phyloP scores from a whole-genome alignment of 1,140 invertebrate genomes.

The Brachionus rubens region DNA sequence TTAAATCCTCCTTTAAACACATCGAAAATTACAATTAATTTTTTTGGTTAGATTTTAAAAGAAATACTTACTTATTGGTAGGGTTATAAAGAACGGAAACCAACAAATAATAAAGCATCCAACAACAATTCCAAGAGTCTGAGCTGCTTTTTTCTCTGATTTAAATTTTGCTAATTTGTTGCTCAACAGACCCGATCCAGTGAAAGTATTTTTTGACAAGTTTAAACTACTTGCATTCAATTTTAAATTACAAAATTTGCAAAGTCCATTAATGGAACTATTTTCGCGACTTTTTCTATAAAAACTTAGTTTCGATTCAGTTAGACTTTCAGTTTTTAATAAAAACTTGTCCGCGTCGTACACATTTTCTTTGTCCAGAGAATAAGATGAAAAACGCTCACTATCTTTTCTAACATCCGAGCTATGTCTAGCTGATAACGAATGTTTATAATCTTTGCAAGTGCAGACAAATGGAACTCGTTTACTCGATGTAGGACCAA shows the following conservation, averaged over 20 bases:
- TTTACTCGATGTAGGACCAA: not conserved
- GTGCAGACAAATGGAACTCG: not conserved
- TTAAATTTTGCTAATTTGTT: constrained; percentile 42
- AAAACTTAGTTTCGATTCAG: not conserved
- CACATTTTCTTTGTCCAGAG: not conserved
- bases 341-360: not conserved
- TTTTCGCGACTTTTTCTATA: not conserved
- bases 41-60: not conserved
- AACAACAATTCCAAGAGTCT: constrained; percentile 82
- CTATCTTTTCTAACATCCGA: not conserved
- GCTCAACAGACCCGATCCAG: not conserved
- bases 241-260: not conserved
- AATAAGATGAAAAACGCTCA: not conserved
- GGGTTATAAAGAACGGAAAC: constrained; percentile 90
- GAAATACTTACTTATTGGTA: constrained; percentile 56
- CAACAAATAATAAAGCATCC: constrained; percentile 92
- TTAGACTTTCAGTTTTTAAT: not conserved
- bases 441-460: not conserved
- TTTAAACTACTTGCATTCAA: not conserved
- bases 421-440: not conserved
- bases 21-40: not conserved
- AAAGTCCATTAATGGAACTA: not conserved
- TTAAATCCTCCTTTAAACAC: not conserved
- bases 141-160: constrained; percentile 62
- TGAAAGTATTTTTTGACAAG: constrained; percentile 18